Evolutionary conservation across 2,888 invertebrate genomes (phyloP).

Genomic region (Ceraclea dissimilis): DNA sequence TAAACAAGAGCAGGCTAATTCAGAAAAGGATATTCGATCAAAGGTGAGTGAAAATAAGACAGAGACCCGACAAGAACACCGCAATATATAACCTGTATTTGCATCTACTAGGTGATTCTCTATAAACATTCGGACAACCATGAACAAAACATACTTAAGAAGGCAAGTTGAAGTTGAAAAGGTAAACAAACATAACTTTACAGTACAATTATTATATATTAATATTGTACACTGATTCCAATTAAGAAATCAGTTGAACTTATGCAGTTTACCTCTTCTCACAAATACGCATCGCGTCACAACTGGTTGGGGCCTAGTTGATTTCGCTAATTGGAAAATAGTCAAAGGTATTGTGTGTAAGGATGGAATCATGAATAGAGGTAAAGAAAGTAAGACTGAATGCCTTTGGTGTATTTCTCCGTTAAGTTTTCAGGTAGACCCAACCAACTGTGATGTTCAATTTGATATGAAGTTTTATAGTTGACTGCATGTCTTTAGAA

Average conservation of each 20-base stretch:
- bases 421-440: no score
- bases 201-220: no score
- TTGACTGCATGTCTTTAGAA: constrained; percentile 1
- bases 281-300: neutral
- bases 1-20: constrained; percentile 59
- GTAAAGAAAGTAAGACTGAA: no score
- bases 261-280: neutral
- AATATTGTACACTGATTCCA: no score
- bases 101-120: neutral
- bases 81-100: neutral
- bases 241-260: no score
- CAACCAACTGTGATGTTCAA: no score
- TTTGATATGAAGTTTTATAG: neutral
- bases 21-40: constrained; percentile 59
- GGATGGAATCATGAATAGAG: no score
- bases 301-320: neutral
- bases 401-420: no score
- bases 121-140: neutral
- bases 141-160: neutral
- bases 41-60: constrained; percentile 44
- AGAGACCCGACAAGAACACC: neutral
- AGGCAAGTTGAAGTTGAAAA: no score
- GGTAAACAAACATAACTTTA: no score
- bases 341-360: no score
- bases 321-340: no score